phyloP scores from a whole-genome alignment of 1,140 invertebrate species.

The Chionoecetes opilio region DNA sequence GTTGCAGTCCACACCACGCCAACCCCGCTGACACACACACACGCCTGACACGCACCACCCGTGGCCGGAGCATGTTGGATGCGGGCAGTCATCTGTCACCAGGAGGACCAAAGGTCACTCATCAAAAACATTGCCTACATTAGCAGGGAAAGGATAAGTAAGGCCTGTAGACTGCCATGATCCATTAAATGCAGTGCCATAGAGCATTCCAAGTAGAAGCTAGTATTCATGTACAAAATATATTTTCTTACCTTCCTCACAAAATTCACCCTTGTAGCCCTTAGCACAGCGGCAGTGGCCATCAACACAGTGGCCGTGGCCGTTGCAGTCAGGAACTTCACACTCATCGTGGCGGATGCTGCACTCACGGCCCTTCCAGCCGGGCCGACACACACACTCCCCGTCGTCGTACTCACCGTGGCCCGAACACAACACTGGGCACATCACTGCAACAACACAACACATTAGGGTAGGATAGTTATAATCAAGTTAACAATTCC shows the following conservation, averaged over 20 bases:
- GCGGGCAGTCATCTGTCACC: constrained; percentile 93
- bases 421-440: constrained; percentile 97
- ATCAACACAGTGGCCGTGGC: constrained; percentile 96
- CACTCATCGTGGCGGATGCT: constrained; percentile 91
- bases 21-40: constrained; percentile 99
- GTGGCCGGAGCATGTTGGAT: constrained; percentile 97
- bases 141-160: no score
- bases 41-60: constrained; percentile 97
- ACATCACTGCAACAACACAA: constrained; percentile 88
- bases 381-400: constrained; percentile 97
- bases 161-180: no score
- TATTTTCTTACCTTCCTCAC: constrained; percentile 89
- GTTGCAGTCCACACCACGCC: constrained; percentile 96
- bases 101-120: constrained; percentile 7
- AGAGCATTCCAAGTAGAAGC: not conserved
- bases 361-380: constrained; percentile 98
- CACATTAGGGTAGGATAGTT: not conserved
- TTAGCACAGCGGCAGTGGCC: constrained; percentile 96
- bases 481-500: no score
- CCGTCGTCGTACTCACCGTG: constrained; percentile 98
- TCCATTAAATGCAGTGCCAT: no score
- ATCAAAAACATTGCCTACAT: no score
- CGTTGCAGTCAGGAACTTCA: constrained; percentile 94
- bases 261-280: constrained; percentile 96
- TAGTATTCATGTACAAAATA: constrained; percentile 79